These are phyloP conservation scores for Echinarachnius parma DNA, from an alignment of 53 echinoderm and acorn worm genomes.

Conservation along the genomic window DNA sequence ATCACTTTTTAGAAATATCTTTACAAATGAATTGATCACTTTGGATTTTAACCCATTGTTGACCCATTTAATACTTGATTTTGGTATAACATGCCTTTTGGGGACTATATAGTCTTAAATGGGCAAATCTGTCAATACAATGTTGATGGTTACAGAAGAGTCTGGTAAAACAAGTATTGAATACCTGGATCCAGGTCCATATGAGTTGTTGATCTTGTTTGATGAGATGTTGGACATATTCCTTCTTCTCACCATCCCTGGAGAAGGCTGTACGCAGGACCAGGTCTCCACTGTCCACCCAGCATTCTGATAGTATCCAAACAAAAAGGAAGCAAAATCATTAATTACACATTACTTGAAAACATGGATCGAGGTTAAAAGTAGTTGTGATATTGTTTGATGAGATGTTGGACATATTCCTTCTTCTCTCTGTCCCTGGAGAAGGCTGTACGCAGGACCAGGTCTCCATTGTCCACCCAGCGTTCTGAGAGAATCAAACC, in stretches of 20 bases:
- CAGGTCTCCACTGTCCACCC: slow-evolving; percentile 14
- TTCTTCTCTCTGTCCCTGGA: slow-evolving; percentile 37
- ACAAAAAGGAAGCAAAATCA: background rate
- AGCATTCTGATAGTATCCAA: background rate
- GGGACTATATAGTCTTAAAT: too few species aligned
- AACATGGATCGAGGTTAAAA: too few species aligned
- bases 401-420: slow-evolving; percentile 41
- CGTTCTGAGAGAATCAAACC: slow-evolving; percentile 13
- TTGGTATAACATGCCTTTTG: too few species aligned
- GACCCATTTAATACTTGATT: too few species aligned
- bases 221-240: slow-evolving; percentile 43
- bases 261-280: slow-evolving; percentile 46
- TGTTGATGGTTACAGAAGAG: too few species aligned
- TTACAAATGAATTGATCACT: too few species aligned
- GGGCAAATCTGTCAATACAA: too few species aligned
- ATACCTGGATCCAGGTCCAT: slow-evolving; percentile 31
- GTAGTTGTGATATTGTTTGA: too few species aligned
- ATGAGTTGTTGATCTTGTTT: slow-evolving; percentile 16
- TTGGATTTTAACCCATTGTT: too few species aligned
- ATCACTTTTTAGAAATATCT: too few species aligned
- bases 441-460: slow-evolving; percentile 40
- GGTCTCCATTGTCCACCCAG: slow-evolving; percentile 12
- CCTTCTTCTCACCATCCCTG: slow-evolving; percentile 28
- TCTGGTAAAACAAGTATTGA: too few species aligned
- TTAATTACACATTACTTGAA: too few species aligned